A percentile compares a stretch with the other conserved stretches of the same genome.
These are phyloP conservation scores for Nowickia ferox DNA, from an alignment of 2,888 invertebrate genomes.

Conservation along the genomic window DNA sequence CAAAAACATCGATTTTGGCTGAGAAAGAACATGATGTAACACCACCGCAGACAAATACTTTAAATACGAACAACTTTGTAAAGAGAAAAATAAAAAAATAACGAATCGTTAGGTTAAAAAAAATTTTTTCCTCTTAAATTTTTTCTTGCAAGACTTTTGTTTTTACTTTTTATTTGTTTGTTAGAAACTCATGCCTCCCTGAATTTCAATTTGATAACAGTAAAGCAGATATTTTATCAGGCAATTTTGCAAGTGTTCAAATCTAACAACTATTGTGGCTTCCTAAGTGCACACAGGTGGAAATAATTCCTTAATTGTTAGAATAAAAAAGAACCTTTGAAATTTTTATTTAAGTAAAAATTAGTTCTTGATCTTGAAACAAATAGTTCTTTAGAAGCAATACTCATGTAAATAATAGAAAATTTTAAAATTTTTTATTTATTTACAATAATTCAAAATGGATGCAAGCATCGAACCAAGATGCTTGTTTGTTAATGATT, in stretches of 20 bases:
- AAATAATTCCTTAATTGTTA: conserved; percentile 39
- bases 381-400: too few relatives aligned
- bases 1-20: conserved; percentile 38
- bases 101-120: conserved; percentile 4
- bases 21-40: conserved; percentile 30
- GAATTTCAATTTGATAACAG: not conserved
- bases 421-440: too few relatives aligned
- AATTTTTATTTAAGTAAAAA: too few relatives aligned
- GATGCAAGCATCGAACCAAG: too few relatives aligned
- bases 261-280: conserved; percentile 32
- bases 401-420: too few relatives aligned
- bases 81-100: not conserved
- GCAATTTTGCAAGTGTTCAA: conserved; percentile 4
- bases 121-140: not conserved
- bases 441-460: too few relatives aligned
- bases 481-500: too few relatives aligned
- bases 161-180: not conserved
- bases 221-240: conserved; percentile 1
- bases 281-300: conserved; percentile 25
- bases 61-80: not conserved
- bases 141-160: not conserved
- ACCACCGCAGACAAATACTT: conserved; percentile 61
- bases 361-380: too few relatives aligned
- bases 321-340: not conserved
- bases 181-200: not conserved